Evolutionary conservation across 2,888 invertebrate species (phyloP).

Genomic region (Hydropsyche betteni): DNA sequence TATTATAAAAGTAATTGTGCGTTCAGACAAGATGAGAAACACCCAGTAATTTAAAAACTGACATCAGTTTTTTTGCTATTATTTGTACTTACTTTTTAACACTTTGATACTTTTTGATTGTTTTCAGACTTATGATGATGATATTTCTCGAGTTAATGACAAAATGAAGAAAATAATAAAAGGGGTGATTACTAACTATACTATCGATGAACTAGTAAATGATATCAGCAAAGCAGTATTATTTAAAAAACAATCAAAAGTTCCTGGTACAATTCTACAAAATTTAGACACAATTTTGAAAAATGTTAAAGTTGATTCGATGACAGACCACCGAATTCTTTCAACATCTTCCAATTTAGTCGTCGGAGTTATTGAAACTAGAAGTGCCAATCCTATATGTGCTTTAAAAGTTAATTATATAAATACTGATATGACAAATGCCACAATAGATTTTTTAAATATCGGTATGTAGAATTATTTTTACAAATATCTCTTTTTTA

Average conservation of each 20-base stretch:
- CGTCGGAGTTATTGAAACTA: slow-evolving; percentile 4
- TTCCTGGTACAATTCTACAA: not conserved
- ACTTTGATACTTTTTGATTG: too few relatives aligned
- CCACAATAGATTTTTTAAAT: not conserved
- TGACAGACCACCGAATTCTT: not conserved
- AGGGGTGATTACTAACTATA: not conserved
- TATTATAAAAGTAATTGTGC: too few relatives aligned
- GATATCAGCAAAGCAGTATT: not conserved
- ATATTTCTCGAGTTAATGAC: not conserved
- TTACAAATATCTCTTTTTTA: too few relatives aligned
- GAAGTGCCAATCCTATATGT: not conserved
- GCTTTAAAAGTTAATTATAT: not conserved
- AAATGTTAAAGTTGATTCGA: not conserved
- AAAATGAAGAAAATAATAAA: not conserved
- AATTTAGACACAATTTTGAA: slow-evolving; percentile 10
- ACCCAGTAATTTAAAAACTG: too few relatives aligned
- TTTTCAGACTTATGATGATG: too few relatives aligned
- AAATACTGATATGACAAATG: not conserved
- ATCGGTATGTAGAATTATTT: not conserved
- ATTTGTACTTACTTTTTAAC: too few relatives aligned
- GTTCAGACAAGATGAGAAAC: too few relatives aligned
- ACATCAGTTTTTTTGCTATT: too few relatives aligned
- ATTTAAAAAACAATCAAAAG: not conserved
- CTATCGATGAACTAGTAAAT: not conserved
- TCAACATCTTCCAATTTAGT: slow-evolving; percentile 9